phyloP scores from a whole-genome alignment of 2,113 vertebrate genomes.

The Ardeotis arabs region DNA sequence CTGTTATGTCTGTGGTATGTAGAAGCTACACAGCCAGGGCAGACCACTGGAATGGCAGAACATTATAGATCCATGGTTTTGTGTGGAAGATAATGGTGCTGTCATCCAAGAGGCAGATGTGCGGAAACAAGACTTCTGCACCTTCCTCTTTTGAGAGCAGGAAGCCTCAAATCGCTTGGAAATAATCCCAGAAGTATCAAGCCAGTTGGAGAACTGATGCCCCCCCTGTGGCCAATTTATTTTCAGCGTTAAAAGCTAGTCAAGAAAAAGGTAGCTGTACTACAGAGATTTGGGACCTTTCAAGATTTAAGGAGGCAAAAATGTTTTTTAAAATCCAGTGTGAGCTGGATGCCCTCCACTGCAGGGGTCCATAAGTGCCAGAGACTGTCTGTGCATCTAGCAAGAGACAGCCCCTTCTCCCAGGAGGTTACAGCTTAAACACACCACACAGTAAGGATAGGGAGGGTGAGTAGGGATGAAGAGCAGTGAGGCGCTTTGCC shows the following conservation, averaged over 20 bases:
- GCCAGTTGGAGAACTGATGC: neutral
- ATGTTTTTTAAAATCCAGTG: neutral
- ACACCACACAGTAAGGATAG: neutral
- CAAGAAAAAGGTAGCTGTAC: neutral
- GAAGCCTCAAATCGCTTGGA: neutral
- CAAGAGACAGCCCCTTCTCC: neutral
- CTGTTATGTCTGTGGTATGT: neutral
- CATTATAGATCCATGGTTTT: neutral
- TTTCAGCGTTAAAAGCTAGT: neutral
- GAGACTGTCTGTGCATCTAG: neutral
- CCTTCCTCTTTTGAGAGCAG: neutral
- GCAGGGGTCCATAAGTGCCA: fast-evolving
- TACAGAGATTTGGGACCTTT: neutral
- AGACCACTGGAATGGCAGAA: neutral
- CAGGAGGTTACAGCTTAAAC: neutral
- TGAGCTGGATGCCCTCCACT: neutral
- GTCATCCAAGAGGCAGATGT: neutral
- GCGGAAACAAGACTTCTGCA: neutral
- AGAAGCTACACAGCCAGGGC: neutral
- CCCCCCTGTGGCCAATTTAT: neutral
- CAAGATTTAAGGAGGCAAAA: neutral
- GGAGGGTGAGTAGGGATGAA: neutral
- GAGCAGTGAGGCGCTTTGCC: neutral
- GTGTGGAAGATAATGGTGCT: neutral
- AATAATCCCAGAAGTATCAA: neutral